Conservation (phyloP, 2,113 vertebrate genomes). For the Clarias magur region DNA sequence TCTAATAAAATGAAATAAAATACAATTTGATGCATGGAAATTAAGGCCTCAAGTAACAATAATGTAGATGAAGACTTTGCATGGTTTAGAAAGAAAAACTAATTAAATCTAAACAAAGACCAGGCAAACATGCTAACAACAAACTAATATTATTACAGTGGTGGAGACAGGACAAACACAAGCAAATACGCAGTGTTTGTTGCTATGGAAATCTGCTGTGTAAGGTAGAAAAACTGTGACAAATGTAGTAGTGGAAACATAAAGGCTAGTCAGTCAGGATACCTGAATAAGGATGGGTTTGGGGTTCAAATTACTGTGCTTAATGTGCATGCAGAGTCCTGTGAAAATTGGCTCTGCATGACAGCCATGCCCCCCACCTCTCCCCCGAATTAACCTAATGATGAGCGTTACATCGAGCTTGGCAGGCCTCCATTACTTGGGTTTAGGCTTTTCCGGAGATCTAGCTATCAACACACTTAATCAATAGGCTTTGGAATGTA, state of each 20-base stretch:
- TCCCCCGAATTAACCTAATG: conserved; percentile 33
- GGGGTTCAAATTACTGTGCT: conserved; percentile 41
- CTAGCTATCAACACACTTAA: neutral
- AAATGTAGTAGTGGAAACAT: conserved; percentile 17
- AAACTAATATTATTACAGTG: neutral
- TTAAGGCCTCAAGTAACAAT: neutral
- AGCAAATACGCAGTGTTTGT: neutral
- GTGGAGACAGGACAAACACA: neutral
- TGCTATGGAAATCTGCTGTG: neutral
- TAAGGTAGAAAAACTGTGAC: neutral
- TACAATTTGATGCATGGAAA: neutral
- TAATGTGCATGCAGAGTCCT: conserved; percentile 29
- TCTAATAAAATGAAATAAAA: neutral
- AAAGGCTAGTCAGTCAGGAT: conserved; percentile 26
- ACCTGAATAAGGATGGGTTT: conserved; percentile 32
- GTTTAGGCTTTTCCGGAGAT: conserved; percentile 2
- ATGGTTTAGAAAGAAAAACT: neutral
- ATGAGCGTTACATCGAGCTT: conserved; percentile 26
- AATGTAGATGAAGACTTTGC: neutral
- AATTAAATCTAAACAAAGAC: neutral
- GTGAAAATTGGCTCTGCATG: conserved; percentile 18
- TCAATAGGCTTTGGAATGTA: neutral
- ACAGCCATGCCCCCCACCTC: neutral
- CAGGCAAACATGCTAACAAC: neutral
- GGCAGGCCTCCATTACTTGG: conserved; percentile 25